Percentiles rank a stretch among this genome's conserved stretches.
These are phyloP conservation scores for Paradisaea rubra DNA, from an alignment of 2,113 vertebrate genomes.

Conservation along the genomic window DNA sequence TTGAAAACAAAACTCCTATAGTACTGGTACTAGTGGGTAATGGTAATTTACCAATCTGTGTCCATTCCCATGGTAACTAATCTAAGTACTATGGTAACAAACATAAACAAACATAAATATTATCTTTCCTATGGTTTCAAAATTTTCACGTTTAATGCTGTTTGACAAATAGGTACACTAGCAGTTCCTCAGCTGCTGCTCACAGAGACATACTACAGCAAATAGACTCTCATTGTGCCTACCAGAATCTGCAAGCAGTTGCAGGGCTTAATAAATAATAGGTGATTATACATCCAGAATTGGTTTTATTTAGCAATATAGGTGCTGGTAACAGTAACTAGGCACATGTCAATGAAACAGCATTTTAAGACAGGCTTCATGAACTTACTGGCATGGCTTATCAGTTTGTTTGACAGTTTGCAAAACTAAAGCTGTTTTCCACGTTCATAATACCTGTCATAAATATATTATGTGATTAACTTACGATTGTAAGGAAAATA, in stretches of 20 bases:
- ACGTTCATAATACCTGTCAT: background rate
- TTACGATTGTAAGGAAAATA: slow-evolving; percentile 7
- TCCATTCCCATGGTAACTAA: slow-evolving; percentile 30
- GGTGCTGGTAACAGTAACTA: background rate
- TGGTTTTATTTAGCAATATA: background rate
- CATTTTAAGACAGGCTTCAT: slow-evolving; percentile 2
- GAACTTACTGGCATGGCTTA: slow-evolving; percentile 4
- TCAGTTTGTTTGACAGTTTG: background rate
- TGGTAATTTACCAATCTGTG: background rate
- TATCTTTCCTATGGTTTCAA: background rate
- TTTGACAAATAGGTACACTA: background rate
- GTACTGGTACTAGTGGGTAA: background rate
- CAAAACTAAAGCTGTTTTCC: slow-evolving; percentile 18
- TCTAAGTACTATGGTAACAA: slow-evolving; percentile 22
- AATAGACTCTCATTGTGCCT: background rate
- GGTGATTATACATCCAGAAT: background rate
- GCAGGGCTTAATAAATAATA: background rate
- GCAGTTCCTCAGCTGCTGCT: background rate
- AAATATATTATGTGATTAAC: slow-evolving; percentile 21
- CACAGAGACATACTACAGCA: background rate
- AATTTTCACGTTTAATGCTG: background rate
- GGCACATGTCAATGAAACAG: background rate
- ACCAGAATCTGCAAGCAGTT: background rate
- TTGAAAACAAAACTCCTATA: background rate
- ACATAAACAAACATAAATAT: slow-evolving; percentile 33